Evolutionary conservation across 2,797 vertebrate genomes (phyloP).

Genomic region (Pogonophryne albipinna): DNA sequence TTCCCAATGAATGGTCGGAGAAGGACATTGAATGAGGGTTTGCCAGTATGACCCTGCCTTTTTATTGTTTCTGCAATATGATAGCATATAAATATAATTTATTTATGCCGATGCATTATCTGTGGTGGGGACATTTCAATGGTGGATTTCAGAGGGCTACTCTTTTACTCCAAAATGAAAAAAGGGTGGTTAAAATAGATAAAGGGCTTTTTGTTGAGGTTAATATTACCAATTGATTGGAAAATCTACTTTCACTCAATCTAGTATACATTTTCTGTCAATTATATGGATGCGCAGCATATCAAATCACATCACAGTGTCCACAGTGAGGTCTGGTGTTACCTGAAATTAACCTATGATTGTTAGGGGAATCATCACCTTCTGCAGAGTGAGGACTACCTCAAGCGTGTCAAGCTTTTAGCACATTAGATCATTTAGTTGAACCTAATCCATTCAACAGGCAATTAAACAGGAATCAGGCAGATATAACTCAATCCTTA

Average conservation of each 20-base stretch:
- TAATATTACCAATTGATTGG: background rate
- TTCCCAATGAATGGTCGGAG: background rate
- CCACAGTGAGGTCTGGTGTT: slow-evolving; percentile 2
- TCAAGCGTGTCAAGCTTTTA: slow-evolving; percentile 5
- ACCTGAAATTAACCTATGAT: slow-evolving; percentile 42
- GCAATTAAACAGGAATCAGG: slow-evolving; percentile 12
- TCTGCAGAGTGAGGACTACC: slow-evolving; percentile 6
- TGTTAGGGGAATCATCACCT: slow-evolving; percentile 4
- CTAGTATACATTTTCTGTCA: background rate
- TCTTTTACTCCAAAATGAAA: background rate
- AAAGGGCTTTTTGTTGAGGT: background rate
- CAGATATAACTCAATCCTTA: background rate
- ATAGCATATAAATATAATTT: background rate
- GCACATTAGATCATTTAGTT: background rate
- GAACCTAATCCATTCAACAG: background rate
- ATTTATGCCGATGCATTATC: background rate
- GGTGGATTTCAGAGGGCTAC: background rate
- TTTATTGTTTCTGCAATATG: background rate
- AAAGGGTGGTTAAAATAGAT: background rate
- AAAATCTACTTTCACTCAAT: background rate
- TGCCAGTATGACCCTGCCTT: background rate
- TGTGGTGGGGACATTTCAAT: background rate
- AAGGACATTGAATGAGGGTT: background rate
- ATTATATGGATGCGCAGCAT: background rate
- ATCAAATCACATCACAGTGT: background rate